Evolutionary conservation across 2,113 vertebrate genomes (phyloP).

Genomic region (Pterophyllum scalare): DNA sequence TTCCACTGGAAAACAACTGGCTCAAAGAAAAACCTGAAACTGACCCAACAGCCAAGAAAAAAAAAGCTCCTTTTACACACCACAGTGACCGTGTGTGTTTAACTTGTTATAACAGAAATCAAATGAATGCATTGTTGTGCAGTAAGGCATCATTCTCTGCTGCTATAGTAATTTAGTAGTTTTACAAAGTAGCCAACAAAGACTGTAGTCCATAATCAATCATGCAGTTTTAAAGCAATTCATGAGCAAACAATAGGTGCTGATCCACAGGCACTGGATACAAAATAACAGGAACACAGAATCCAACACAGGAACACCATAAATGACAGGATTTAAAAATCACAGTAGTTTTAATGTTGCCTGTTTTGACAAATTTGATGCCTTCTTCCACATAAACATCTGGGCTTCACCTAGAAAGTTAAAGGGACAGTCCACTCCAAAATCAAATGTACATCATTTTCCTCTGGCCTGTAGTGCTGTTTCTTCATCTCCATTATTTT

Average conservation of each 20-base stretch:
- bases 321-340: neutral
- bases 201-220: slow-evolving; percentile 13
- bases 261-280: neutral
- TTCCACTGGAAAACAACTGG: neutral
- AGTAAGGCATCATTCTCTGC: neutral
- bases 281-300: slow-evolving; percentile 10
- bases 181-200: neutral
- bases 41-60: neutral
- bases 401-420: too few relatives aligned
- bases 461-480: neutral
- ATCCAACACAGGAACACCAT: neutral
- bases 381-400: neutral
- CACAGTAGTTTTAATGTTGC: neutral
- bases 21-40: neutral
- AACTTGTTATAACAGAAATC: neutral
- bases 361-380: neutral
- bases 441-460: neutral
- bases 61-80: too few relatives aligned
- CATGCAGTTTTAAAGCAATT: slow-evolving; percentile 9
- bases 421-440: too few relatives aligned
- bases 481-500: neutral
- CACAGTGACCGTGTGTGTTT: neutral
- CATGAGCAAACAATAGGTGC: neutral
- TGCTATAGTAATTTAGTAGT: neutral
- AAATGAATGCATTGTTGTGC: neutral